Conservation (phyloP, 2,113 vertebrate genomes). For the Nothocercus julius region DNA sequence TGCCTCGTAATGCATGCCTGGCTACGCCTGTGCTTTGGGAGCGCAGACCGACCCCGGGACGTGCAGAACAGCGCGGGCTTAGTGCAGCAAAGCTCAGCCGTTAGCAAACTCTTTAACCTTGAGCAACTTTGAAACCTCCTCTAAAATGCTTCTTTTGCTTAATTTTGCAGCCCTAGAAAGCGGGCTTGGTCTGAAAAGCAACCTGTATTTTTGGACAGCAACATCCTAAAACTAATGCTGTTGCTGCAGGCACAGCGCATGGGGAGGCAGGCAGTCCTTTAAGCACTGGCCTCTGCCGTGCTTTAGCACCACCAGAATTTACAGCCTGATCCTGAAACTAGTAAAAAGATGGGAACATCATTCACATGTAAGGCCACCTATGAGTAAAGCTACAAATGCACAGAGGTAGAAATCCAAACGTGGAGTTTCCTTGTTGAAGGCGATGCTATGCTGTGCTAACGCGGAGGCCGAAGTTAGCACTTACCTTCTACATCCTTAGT, state of each 20-base stretch:
- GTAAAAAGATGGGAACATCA: not conserved
- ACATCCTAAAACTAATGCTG: not conserved
- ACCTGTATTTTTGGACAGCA: not conserved
- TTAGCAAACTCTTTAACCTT: constrained; percentile 31
- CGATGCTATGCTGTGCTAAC: not conserved
- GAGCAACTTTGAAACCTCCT: constrained; percentile 43
- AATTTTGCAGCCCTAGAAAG: not conserved
- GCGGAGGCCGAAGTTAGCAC: not conserved
- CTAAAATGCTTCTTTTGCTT: not conserved
- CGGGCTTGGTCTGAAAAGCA: not conserved
- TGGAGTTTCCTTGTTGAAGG: not conserved
- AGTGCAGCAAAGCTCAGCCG: constrained; percentile 22
- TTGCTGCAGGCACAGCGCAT: not conserved
- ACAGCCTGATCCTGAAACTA: not conserved
- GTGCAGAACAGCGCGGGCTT: constrained; percentile 19
- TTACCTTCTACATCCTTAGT: rapidly evolving
- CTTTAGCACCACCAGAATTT: constrained; percentile 2
- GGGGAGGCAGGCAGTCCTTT: not conserved
- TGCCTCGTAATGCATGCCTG: constrained; percentile 17
- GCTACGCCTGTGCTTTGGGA: not conserved
- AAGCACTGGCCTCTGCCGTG: not conserved
- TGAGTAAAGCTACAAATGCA: not conserved
- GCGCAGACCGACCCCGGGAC: not conserved
- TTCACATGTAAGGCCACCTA: not conserved
- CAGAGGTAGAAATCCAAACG: not conserved